These are phyloP conservation scores for Eulemur albifrons DNA, from an alignment of 2,797 vertebrate species.

Conservation along the genomic window DNA sequence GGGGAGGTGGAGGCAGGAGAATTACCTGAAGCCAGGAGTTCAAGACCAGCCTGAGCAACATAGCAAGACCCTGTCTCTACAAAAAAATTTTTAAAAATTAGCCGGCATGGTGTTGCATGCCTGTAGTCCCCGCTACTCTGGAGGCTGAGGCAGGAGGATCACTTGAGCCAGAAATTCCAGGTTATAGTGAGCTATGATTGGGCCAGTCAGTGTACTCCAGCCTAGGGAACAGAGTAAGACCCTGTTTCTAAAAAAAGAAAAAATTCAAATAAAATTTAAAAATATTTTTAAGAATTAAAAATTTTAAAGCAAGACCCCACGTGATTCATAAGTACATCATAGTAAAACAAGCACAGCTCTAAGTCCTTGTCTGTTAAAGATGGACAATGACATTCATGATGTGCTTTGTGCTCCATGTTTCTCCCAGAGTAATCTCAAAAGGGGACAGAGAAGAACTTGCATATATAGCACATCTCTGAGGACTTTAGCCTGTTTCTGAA, in stretches of 20 bases:
- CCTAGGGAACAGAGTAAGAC: background rate
- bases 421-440: background rate
- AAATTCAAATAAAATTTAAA: no score
- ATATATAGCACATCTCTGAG: background rate
- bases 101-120: background rate
- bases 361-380: background rate
- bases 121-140: background rate
- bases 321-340: background rate
- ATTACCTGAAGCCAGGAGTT: background rate
- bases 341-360: background rate
- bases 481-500: background rate
- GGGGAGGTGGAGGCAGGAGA: background rate
- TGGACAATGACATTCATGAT: rapidly evolving
- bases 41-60: background rate
- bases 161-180: background rate
- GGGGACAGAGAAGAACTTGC: background rate
- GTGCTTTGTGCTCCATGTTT: background rate
- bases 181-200: background rate
- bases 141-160: background rate
- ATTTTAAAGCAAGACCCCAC: background rate
- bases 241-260: background rate
- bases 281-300: no score
- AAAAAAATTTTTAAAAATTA: background rate
- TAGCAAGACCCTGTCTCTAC: background rate
- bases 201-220: background rate